These are phyloP conservation scores for Vimba vimba DNA, from an alignment of 2,113 vertebrate genomes.

Conservation along the genomic window DNA sequence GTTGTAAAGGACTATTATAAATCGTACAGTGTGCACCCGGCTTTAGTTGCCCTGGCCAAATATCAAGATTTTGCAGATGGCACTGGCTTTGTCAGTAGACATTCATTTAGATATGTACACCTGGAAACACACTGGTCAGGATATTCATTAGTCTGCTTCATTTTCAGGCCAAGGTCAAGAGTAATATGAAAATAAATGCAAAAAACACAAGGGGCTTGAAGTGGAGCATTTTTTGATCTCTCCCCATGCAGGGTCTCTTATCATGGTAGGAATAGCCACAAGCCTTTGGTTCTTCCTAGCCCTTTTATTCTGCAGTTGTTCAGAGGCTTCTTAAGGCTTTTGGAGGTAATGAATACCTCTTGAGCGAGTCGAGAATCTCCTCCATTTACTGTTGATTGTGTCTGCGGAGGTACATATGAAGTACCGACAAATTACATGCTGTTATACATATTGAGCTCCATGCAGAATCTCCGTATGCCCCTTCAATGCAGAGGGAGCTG, in stretches of 20 bases:
- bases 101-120: conserved; percentile 56
- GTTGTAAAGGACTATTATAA: too few relatives aligned
- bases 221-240: conserved; percentile 60
- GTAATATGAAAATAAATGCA: conserved; percentile 59
- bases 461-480: conserved; percentile 12
- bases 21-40: too few relatives aligned
- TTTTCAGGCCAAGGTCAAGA: conserved; percentile 53
- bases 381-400: conserved; percentile 57
- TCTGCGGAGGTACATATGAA: conserved; percentile 57
- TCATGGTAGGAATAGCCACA: conserved; percentile 47
- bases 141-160: conserved; percentile 50
- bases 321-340: conserved; percentile 60
- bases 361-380: conserved; percentile 50
- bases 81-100: conserved; percentile 6
- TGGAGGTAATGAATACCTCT: conserved; percentile 63
- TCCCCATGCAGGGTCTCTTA: conserved; percentile 56
- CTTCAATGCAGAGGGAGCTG: conserved; percentile 37
- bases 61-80: conserved; percentile 26
- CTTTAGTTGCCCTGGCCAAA: background rate
- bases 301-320: conserved; percentile 58
- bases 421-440: conserved; percentile 55
- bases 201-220: conserved; percentile 58
- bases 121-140: conserved; percentile 52
- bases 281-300: conserved; percentile 43
- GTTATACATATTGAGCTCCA: conserved; percentile 45